Evolutionary conservation across 2,113 vertebrate species (phyloP).

Genomic region (Canis aureus): DNA sequence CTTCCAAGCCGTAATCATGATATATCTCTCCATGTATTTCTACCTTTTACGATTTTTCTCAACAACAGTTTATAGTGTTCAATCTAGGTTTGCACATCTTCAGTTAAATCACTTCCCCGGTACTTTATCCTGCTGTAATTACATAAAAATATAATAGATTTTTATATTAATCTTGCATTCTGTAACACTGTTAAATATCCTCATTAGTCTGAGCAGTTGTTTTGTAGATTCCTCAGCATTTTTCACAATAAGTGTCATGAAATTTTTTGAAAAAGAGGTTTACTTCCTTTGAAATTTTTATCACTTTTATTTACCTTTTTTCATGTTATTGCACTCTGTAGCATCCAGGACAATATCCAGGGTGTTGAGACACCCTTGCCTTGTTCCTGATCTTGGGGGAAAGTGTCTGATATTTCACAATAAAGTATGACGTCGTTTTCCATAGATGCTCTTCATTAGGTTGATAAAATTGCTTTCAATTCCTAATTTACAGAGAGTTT

Average conservation of each 20-base stretch:
- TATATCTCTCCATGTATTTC: neutral
- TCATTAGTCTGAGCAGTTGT: neutral
- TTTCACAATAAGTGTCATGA: neutral
- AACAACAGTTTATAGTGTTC: neutral
- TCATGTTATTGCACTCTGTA: neutral
- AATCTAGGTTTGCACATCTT: neutral
- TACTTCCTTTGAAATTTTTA: neutral
- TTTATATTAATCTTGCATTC: neutral
- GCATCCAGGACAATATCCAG: neutral
- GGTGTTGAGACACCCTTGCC: neutral
- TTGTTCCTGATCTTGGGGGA: neutral
- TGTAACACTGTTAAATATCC: neutral
- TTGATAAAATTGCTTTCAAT: slow-evolving; percentile 41
- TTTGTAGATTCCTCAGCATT: neutral
- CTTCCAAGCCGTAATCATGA: neutral
- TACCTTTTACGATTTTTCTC: slow-evolving; percentile 2
- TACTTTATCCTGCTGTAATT: slow-evolving; percentile 3
- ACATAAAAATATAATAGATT: neutral
- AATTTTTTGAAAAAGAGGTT: neutral
- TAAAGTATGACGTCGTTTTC: neutral
- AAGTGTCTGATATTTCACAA: neutral
- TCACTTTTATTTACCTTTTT: slow-evolving; percentile 8
- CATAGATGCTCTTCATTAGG: neutral
- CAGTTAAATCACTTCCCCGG: neutral
- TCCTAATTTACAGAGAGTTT: neutral